A percentile compares a stretch with the other conserved stretches of the same genome.
Evolutionary conservation across 2,113 vertebrate genomes (phyloP).

Genomic region (Lampris megalopsis): DNA sequence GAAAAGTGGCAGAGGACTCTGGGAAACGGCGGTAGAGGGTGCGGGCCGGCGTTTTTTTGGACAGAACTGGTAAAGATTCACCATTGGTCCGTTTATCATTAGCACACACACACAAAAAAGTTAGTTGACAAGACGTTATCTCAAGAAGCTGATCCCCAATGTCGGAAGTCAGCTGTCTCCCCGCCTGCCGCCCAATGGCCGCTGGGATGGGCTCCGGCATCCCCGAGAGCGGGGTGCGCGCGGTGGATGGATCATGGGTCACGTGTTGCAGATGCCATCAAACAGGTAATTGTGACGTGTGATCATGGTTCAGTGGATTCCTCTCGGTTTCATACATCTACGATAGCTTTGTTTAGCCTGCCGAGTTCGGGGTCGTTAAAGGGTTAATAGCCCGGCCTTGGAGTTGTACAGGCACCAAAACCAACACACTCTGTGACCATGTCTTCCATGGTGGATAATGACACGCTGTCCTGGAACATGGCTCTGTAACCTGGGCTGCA

Average conservation of each 20-base stretch:
- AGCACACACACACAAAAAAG: not conserved
- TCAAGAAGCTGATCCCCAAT: conserved; percentile 4
- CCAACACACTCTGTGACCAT: conserved; percentile 77
- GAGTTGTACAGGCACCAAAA: conserved; percentile 75
- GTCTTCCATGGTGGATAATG: conserved; percentile 31
- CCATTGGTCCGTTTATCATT: not conserved
- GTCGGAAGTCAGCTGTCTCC: no score
- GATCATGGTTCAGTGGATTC: no score
- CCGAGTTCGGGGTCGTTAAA: no score
- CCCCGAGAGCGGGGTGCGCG: no score
- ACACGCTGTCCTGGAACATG: conserved; percentile 63
- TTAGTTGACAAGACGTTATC: conserved; percentile 5
- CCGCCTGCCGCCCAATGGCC: no score
- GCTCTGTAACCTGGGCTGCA: conserved; percentile 33
- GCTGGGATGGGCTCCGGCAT: no score
- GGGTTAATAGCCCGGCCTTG: conserved; percentile 56
- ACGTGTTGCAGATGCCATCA: no score
- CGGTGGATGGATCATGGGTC: no score
- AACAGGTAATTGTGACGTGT: no score
- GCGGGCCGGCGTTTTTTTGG: conserved; percentile 70
- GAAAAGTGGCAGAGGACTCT: conserved; percentile 63
- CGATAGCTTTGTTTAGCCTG: no score
- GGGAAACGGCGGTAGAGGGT: conserved; percentile 77
- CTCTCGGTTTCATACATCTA: no score
- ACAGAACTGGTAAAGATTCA: conserved; percentile 33